Evolutionary conservation across 2,797 vertebrate species (phyloP), one percentile per base, ranked within the genome.

Genomic region (Jordanella pulchra): DNA sequence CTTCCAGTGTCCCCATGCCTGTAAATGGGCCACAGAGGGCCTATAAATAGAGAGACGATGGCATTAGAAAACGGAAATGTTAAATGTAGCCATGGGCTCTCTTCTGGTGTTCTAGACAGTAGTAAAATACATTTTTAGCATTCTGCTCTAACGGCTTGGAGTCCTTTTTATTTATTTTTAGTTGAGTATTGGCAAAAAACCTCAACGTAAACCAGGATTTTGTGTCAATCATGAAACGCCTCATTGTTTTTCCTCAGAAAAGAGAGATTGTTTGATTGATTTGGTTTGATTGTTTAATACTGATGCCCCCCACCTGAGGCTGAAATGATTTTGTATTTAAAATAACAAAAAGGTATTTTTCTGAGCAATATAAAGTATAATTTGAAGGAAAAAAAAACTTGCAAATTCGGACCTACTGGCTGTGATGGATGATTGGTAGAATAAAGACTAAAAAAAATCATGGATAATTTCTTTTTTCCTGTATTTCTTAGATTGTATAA

Each of bases 11-110:
- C 85, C 85, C 82, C 53, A 66, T 80, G 82, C 75, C 44, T 87
- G 85, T 87, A 90, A 92, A 90, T 92, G 79, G 89, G 80, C 78
- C 89, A 87, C 85, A 73, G 61, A 27, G 71, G 72, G 73, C 76
- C 91, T 92, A 91, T 92, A 89, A 89, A 90, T 92, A 90, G 88
- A 81, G 79, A 51, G 72, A 78, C 72, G 72, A 83, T 79, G 73
- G 68, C 78, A 76, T 82, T 76, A 76, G 66, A 73, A 23, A 65
- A 47, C 30, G 45, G 13, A 17, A 47, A 14, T 63, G 60, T 63
- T 63, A 44, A 63, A 63, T 42, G 39, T 39, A 63, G 60, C 39
- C 60, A 17, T 44, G 13, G 60, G 60, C 23, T 15, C 42, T 15
- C 42, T 63, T 63, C 60, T 25, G 60, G 25, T 15, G 23, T 14